Evolutionary conservation across 2,888 invertebrate species (phyloP).

Genomic region (Eupeodes luniger): DNA sequence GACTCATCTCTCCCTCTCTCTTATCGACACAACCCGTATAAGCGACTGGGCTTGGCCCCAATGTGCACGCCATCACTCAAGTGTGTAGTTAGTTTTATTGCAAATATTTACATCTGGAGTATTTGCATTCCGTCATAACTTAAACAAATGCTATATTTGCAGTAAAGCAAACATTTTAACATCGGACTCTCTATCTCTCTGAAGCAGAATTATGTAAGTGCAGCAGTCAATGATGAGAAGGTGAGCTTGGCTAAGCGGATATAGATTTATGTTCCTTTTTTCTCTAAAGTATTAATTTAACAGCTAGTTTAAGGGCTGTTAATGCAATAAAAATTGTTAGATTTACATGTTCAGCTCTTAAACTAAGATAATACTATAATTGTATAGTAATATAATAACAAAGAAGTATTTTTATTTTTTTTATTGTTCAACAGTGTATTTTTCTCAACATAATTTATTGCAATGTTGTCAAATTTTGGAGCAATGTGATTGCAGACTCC

Average conservation of each 20-base stretch:
- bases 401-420: too few relatives aligned
- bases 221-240: conserved; percentile 77
- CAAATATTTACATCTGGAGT: conserved; percentile 84
- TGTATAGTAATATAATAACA: too few relatives aligned
- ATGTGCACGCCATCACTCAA: conserved; percentile 79
- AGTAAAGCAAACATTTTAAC: conserved; percentile 84
- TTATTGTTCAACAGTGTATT: too few relatives aligned
- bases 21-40: conserved; percentile 52
- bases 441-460: too few relatives aligned
- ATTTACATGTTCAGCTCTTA: too few relatives aligned
- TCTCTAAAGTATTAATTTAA: not conserved
- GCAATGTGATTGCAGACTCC: too few relatives aligned
- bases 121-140: conserved; percentile 84
- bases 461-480: too few relatives aligned
- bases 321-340: not conserved
- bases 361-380: too few relatives aligned
- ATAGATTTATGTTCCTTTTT: conserved; percentile 15
- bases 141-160: conserved; percentile 83
- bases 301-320: not conserved
- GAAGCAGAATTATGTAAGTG: conserved; percentile 83
- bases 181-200: conserved; percentile 81
- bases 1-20: conserved; percentile 53
- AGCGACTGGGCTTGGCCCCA: conserved; percentile 73
- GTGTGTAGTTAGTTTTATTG: conserved; percentile 82
- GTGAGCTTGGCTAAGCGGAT: conserved; percentile 61